A percentile compares a stretch with the other conserved stretches of the same genome.
Evolutionary conservation across 2,888 invertebrate genomes (phyloP).

Genomic region (Tubulanus polymorphus): DNA sequence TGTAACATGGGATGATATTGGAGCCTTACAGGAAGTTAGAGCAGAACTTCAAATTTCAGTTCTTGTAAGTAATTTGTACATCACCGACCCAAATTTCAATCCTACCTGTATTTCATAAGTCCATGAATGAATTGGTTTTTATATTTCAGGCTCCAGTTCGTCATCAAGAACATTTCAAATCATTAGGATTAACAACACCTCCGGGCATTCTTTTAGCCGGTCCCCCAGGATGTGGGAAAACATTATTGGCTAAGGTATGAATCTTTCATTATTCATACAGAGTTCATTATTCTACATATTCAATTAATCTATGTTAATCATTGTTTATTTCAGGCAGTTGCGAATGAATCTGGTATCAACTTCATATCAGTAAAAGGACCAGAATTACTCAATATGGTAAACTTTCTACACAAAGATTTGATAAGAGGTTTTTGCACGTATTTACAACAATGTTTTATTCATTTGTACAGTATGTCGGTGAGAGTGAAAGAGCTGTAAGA

Average conservation of each 20-base stretch:
- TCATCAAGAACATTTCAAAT: constrained; percentile 73
- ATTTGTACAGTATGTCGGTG: constrained; percentile 81
- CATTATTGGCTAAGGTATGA: constrained; percentile 79
- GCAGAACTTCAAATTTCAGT: constrained; percentile 88
- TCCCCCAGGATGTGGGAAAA: constrained; percentile 87
- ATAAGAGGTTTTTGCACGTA: background rate
- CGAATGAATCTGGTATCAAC: constrained; percentile 97
- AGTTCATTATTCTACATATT: background rate
- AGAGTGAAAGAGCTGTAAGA: constrained; percentile 95
- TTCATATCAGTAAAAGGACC: constrained; percentile 99
- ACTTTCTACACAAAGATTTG: constrained; percentile 11
- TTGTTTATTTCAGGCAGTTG: constrained; percentile 66
- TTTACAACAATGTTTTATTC: background rate
- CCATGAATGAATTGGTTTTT: background rate
- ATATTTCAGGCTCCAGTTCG: constrained; percentile 76
- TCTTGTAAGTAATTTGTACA: constrained; percentile 61
- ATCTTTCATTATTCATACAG: background rate
- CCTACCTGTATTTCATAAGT: background rate
- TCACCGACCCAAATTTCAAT: background rate
- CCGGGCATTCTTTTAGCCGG: constrained; percentile 92
- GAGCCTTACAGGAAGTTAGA: constrained; percentile 81
- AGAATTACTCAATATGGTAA: constrained; percentile 92
- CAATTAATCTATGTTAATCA: background rate
- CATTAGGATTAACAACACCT: constrained; percentile 74
- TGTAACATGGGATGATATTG: constrained; percentile 95